Conservation (phyloP, 2,888 invertebrate species). For the Eilema caniola region DNA sequence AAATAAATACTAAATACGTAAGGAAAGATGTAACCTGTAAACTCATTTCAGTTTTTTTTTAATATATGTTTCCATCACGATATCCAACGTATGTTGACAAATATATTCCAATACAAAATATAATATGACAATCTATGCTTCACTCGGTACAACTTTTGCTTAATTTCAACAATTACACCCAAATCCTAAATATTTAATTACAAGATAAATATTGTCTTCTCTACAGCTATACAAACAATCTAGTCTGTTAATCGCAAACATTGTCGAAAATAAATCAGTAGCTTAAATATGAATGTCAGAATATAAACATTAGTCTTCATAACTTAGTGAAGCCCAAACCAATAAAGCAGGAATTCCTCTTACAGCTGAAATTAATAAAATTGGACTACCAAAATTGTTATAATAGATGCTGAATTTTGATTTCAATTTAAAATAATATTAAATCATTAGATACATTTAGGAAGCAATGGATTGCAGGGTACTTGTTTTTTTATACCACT, state of each 20-base stretch:
- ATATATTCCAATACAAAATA: no score
- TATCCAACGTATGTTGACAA: background rate
- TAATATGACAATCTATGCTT: no score
- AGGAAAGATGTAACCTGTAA: no score
- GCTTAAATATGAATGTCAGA: background rate
- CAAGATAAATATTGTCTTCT: background rate
- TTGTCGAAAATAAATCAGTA: conserved; percentile 5
- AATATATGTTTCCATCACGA: no score
- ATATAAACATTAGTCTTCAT: conserved; percentile 1
- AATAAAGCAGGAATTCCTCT: background rate
- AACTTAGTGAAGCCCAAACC: background rate
- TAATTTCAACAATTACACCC: background rate
- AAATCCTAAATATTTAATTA: background rate
- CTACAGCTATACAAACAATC: background rate
- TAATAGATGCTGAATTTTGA: background rate
- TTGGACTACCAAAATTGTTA: background rate
- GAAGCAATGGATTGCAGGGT: background rate
- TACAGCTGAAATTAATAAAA: background rate
- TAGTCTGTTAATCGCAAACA: background rate
- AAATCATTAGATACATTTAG: background rate
- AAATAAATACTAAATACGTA: no score
- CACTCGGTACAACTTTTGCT: background rate
- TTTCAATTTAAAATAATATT: background rate
- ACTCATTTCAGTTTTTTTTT: no score
- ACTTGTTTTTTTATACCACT: no score